Evolutionary conservation across 2,113 vertebrate genomes (phyloP).

Genomic region (Reinhardtius hippoglossoides): DNA sequence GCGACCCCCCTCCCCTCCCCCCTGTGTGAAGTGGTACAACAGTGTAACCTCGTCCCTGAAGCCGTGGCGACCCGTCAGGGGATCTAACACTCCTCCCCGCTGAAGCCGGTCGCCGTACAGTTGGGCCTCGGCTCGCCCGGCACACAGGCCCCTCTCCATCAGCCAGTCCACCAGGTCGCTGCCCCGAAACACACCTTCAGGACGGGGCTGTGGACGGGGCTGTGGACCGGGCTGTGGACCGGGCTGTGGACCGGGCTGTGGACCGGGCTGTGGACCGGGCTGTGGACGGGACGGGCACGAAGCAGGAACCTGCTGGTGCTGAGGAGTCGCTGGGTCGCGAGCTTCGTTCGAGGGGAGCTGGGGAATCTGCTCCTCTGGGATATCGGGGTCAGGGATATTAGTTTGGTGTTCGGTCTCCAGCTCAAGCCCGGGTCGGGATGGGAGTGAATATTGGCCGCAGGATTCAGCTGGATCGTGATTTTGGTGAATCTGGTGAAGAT

Average conservation of each 20-base stretch:
- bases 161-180: slow-evolving; percentile 91
- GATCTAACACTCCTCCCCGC: slow-evolving; percentile 84
- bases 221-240: not conserved
- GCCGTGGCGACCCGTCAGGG: slow-evolving; percentile 78
- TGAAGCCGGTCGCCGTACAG: slow-evolving; percentile 85
- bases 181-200: slow-evolving; percentile 81
- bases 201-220: not conserved
- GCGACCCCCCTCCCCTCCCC: not conserved
- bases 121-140: slow-evolving; percentile 84
- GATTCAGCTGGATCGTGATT: not conserved
- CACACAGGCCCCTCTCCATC: slow-evolving; percentile 85
- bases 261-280: not conserved
- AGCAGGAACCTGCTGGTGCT: slow-evolving; percentile 15
- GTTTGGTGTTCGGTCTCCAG: not conserved
- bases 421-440: not conserved
- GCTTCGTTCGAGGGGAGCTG: not conserved
- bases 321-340: not conserved
- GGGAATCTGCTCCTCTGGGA: slow-evolving; percentile 2
- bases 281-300: not conserved
- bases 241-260: not conserved
- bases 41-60: slow-evolving; percentile 84
- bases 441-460: not conserved
- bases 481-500: slow-evolving; percentile 16
- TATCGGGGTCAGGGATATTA: not conserved
- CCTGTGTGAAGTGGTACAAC: slow-evolving; percentile 81